These are phyloP conservation scores for Chloropsis cyanopogon DNA, from an alignment of 2,113 vertebrate species.

Conservation along the genomic window DNA sequence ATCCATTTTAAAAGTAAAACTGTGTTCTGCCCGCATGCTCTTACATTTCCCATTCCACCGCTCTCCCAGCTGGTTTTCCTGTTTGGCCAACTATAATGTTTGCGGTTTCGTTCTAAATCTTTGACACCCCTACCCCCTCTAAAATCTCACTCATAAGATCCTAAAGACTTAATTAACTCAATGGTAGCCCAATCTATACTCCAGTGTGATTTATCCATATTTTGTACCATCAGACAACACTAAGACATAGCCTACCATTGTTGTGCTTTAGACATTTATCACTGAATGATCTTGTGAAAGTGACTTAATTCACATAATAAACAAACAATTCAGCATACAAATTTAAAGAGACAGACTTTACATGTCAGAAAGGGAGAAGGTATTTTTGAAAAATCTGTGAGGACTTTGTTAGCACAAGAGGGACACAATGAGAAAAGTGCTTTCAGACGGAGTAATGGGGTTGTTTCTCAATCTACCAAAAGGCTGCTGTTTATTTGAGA, in stretches of 20 bases:
- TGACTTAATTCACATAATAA: not conserved
- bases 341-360: not conserved
- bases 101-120: not conserved
- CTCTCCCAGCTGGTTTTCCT: not conserved
- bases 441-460: not conserved
- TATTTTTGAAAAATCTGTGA: not conserved
- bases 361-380: not conserved
- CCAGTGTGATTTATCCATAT: constrained; percentile 1
- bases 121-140: not conserved
- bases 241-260: not conserved
- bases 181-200: not conserved
- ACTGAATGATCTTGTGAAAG: not conserved
- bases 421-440: not conserved
- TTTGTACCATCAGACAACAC: not conserved
- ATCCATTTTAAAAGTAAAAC: not conserved
- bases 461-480: not conserved
- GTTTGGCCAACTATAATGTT: not conserved
- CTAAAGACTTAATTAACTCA: not conserved
- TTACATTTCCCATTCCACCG: not conserved
- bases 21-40: not conserved
- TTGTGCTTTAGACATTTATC: not conserved
- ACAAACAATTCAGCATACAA: not conserved
- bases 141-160: constrained; percentile 30
- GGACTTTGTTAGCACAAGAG: not conserved
- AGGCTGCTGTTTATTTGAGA: not conserved